Evolutionary conservation across 2,113 vertebrate genomes (phyloP).

Genomic region (Etia nguti): DNA sequence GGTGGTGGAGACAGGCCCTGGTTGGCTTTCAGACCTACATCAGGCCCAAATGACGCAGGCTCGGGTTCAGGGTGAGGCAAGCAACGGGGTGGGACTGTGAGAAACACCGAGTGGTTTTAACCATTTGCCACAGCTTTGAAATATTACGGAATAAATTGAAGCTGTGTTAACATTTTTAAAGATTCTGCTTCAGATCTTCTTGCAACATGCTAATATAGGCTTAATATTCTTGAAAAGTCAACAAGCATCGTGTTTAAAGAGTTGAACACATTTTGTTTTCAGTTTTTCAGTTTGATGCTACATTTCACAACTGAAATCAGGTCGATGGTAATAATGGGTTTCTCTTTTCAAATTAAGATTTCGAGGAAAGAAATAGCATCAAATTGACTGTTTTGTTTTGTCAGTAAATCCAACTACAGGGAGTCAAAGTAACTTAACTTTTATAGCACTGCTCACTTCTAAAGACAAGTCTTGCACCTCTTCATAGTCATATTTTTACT

Average conservation of each 20-base stretch:
- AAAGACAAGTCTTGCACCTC: not conserved
- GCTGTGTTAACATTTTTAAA: not conserved
- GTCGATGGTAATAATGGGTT: not conserved
- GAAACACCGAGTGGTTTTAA: constrained; percentile 25
- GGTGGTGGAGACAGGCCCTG: constrained; percentile 37
- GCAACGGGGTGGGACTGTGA: constrained; percentile 56
- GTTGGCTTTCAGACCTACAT: constrained; percentile 30
- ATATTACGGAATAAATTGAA: not conserved
- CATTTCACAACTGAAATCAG: not conserved
- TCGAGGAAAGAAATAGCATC: not conserved
- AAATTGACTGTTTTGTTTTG: not conserved
- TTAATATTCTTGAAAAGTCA: not conserved
- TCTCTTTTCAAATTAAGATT: not conserved
- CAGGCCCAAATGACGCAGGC: constrained; percentile 60
- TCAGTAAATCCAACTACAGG: not conserved
- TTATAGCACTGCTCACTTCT: not conserved
- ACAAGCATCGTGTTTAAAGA: not conserved
- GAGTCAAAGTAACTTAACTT: not conserved
- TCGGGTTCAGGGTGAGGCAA: constrained; percentile 57
- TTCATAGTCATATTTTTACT: not conserved
- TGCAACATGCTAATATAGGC: not conserved
- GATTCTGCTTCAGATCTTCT: not conserved
- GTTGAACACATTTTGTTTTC: not conserved
- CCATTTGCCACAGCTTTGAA: constrained; percentile 26
- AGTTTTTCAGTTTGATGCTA: not conserved